A percentile compares a stretch with the other conserved stretches of the same genome.
phyloP scores from a whole-genome alignment of 2,113 vertebrate species.

The Meriones unguiculatus region DNA sequence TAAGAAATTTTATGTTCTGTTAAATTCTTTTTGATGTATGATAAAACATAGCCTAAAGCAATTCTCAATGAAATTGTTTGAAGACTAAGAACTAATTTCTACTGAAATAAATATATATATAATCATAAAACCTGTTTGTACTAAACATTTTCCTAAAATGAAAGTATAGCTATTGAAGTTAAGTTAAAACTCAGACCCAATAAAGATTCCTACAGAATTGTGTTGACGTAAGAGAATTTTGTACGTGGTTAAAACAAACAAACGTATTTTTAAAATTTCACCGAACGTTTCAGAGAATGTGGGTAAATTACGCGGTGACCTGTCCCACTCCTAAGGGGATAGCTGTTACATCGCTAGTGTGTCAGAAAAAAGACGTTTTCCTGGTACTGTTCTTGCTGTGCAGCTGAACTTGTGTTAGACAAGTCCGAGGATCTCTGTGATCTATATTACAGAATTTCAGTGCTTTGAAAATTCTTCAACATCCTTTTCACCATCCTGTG shows the following conservation, averaged over 20 bases:
- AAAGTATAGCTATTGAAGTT: not conserved
- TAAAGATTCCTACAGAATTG: not conserved
- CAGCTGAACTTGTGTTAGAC: not conserved
- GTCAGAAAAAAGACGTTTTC: not conserved
- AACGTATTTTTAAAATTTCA: not conserved
- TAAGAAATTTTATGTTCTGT: conserved; percentile 22
- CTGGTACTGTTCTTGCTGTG: not conserved
- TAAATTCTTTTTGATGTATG: conserved; percentile 33
- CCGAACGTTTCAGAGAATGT: not conserved
- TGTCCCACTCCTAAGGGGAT: not conserved
- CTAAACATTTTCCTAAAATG: not conserved
- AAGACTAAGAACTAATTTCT: not conserved
- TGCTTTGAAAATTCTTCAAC: not conserved
- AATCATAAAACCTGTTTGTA: not conserved
- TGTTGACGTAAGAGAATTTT: not conserved
- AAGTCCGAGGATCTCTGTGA: not conserved
- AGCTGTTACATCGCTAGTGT: not conserved
- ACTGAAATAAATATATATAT: not conserved
- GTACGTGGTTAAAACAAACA: not conserved
- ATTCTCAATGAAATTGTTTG: not conserved
- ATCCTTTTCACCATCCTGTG: not conserved
- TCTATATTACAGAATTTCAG: not conserved
- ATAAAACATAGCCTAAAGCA: not conserved
- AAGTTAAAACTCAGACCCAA: not conserved
- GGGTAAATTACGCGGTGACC: not conserved